Base-by-base conservation (phyloP, 2,113 vertebrate species). In the Semicossyphus pulcher region DNA sequence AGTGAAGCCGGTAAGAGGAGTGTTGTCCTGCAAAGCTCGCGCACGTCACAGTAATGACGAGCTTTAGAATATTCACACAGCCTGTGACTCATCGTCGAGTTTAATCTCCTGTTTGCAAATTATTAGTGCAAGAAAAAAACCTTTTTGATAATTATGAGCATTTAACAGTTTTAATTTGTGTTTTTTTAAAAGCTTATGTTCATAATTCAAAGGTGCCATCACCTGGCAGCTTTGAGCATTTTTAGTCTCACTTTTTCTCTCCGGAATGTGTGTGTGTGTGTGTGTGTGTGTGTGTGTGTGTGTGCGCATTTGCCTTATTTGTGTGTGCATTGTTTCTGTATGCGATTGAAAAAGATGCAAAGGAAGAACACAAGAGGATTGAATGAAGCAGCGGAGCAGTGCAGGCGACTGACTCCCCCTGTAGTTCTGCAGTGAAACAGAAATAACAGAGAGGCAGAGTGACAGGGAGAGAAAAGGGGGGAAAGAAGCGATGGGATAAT, bases 401-500 rank as follows among this genome's bases (percentile, higher is more conserved):
- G 25, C 56, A 79, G 74, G 41, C 32, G 47, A 54, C 81, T 20
- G 63, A 39, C 70, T 83, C 80, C 74, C 11, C 61, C 59, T 65
- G 44, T 65, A 70, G 80, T 68, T 73, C 21, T 37, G 16, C 18
- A 47, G 49, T 12, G 10, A 64, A 63, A 41, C 39, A 41, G 29
- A 32, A 20, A 32, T 18, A 32, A 66, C 8, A 6, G 49, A 21
- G 67, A 70, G 28, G n/a, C 20, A 64, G 65, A 63, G 78, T 4
- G 60, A 34, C 28, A 36, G 39, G 25, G 37, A 52, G 53, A 57
- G 58, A 60, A 34, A 20, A 11, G 5, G 11, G 34, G 59, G n/a
- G n/a, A 53, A 42, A 56, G 69, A 78, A 69, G 71, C 31, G 61
- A 71, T 44, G 67, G 80, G 74, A 84, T 89, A 71, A 87, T 90